A percentile compares a stretch with the other conserved stretches of the same genome.
phyloP scores from a whole-genome alignment of 2,888 invertebrate species.

The Nemoura dubitans region DNA sequence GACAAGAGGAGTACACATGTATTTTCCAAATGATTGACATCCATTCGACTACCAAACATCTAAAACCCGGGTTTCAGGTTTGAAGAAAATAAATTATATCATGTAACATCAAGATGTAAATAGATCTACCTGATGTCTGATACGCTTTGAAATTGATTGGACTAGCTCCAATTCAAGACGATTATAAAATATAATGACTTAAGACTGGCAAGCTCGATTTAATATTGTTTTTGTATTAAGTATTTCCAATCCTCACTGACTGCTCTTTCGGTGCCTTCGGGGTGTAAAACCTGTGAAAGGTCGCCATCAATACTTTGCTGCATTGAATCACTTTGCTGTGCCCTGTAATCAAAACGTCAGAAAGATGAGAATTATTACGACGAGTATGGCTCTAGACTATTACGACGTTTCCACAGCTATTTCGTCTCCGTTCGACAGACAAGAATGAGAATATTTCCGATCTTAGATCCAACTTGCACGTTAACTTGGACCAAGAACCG shows the following conservation, averaged over 20 bases:
- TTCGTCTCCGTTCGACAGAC: constrained; percentile 26
- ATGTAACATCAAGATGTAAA: constrained; percentile 41
- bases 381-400: constrained; percentile 38
- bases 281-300: constrained; percentile 45
- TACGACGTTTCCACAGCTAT: constrained; percentile 32
- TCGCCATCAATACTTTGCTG: constrained; percentile 42
- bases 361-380: constrained; percentile 48
- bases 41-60: constrained; percentile 34
- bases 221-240: constrained; percentile 43
- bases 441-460: constrained; percentile 7
- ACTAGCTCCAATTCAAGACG: constrained; percentile 36
- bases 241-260: constrained; percentile 38
- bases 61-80: not conserved
- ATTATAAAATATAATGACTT: constrained; percentile 42
- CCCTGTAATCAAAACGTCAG: constrained; percentile 49
- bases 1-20: constrained; percentile 20
- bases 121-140: constrained; percentile 36
- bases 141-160: constrained; percentile 38
- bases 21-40: constrained; percentile 39
- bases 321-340: constrained; percentile 42
- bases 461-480: not conserved
- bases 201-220: constrained; percentile 37
- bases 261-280: constrained; percentile 25
- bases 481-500: too few species aligned
- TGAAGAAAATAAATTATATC: constrained; percentile 38